phyloP scores from a whole-genome alignment of 2,113 vertebrate genomes.

The Fregetta grallaria region DNA sequence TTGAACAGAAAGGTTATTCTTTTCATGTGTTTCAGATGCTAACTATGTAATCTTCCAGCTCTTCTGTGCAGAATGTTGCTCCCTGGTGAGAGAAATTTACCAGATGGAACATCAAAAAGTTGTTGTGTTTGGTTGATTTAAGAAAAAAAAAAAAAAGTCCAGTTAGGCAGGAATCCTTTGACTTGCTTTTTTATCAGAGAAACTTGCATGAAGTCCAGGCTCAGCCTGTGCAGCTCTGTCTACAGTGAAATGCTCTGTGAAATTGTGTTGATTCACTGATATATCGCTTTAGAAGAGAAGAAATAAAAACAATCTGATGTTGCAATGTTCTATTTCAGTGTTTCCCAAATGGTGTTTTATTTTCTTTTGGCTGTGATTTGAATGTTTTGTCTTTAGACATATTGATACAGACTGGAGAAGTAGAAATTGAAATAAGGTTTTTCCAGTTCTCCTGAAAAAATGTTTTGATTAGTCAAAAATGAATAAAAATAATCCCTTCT shows the following conservation, averaged over 20 bases:
- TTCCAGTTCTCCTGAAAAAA: background rate
- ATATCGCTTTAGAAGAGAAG: background rate
- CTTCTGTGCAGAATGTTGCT: background rate
- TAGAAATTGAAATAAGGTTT: background rate
- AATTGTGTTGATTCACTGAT: background rate
- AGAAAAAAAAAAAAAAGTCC: background rate
- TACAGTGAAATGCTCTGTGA: background rate
- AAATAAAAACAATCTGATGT: background rate
- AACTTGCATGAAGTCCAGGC: background rate
- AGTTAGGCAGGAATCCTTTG: background rate
- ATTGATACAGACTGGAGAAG: background rate
- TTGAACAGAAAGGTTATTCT: background rate
- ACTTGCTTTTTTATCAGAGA: background rate
- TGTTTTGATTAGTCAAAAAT: slow-evolving; percentile 3
- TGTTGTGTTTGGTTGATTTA: background rate
- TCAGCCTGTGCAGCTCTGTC: background rate
- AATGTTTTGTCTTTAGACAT: slow-evolving; percentile 7
- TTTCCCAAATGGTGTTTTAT: background rate
- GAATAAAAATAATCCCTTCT: background rate
- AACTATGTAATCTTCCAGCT: background rate
- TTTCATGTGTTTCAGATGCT: background rate
- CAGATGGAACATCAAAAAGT: background rate
- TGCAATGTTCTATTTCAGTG: background rate
- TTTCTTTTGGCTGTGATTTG: slow-evolving; percentile 14
- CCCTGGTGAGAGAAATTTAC: background rate